phyloP scores from a whole-genome alignment of 2,113 vertebrate species.

The Lipotes vexillifer region DNA sequence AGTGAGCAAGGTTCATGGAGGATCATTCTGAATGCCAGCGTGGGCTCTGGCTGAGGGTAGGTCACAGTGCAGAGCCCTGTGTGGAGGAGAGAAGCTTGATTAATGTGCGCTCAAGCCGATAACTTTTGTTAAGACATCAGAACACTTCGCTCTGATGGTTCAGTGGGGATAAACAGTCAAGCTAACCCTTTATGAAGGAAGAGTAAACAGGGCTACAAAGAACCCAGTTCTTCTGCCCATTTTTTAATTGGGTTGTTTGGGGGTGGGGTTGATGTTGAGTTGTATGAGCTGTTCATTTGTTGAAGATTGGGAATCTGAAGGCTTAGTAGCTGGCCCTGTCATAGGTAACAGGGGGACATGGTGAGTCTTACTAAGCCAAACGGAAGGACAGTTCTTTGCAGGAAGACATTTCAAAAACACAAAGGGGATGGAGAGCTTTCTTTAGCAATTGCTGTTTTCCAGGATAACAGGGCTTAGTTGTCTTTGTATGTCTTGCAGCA shows the following conservation, averaged over 20 bases:
- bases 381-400: background rate
- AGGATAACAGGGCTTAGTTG: background rate
- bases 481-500: background rate
- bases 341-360: accelerated
- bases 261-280: background rate
- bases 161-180: background rate
- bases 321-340: background rate
- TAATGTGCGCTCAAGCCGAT: background rate
- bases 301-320: background rate
- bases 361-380: background rate
- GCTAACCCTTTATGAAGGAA: background rate
- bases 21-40: background rate
- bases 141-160: background rate
- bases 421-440: background rate
- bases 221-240: background rate
- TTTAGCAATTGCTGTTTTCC: background rate
- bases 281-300: background rate
- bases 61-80: background rate
- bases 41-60: background rate
- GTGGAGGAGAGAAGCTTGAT: background rate
- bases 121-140: background rate
- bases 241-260: background rate
- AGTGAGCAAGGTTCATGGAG: background rate
- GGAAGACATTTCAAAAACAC: background rate
- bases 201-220: background rate